These are phyloP conservation scores for Choreutis nemorana DNA, from an alignment of 2,888 invertebrate species.

Conservation along the genomic window DNA sequence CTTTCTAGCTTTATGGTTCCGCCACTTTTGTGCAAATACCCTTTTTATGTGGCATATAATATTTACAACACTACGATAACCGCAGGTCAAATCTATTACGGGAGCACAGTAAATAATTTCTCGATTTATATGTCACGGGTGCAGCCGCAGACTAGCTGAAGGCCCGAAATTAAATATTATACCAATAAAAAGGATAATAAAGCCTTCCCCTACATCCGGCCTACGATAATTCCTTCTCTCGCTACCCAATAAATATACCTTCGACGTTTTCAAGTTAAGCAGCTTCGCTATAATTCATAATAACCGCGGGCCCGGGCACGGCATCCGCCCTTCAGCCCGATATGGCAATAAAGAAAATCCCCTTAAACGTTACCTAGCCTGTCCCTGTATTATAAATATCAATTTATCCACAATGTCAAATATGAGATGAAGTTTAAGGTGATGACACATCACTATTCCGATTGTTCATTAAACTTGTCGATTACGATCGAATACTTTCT, in stretches of 20 bases:
- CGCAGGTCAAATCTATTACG: too few species aligned
- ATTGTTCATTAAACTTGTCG: too few species aligned
- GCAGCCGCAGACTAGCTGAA: slow-evolving; percentile 37
- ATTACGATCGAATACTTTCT: too few species aligned
- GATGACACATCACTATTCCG: too few species aligned
- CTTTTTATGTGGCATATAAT: too few species aligned
- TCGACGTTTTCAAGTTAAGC: slow-evolving; percentile 58
- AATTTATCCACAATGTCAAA: slow-evolving; percentile 63
- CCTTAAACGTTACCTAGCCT: slow-evolving; percentile 50
- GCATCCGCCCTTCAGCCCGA: slow-evolving; percentile 36
- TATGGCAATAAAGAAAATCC: slow-evolving; percentile 63
- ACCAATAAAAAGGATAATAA: slow-evolving; percentile 65
- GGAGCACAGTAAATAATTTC: slow-evolving; percentile 37
- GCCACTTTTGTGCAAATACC: too few species aligned
- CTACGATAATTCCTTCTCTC: slow-evolving; percentile 52
- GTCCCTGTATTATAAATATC: slow-evolving; percentile 65
- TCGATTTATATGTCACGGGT: slow-evolving; percentile 50
- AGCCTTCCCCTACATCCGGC: slow-evolving; percentile 55
- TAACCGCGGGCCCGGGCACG: slow-evolving; percentile 55
- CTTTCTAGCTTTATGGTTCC: too few species aligned
- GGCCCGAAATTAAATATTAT: slow-evolving; percentile 64
- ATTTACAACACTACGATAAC: too few species aligned
- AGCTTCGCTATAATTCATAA: slow-evolving; percentile 56
- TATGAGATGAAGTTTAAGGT: slow-evolving; percentile 43
- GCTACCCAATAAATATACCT: slow-evolving; percentile 57